A percentile compares a stretch with the other conserved stretches of the same genome.
phyloP scores from a whole-genome alignment of 2,113 vertebrate species.

The Nothocercus julius region DNA sequence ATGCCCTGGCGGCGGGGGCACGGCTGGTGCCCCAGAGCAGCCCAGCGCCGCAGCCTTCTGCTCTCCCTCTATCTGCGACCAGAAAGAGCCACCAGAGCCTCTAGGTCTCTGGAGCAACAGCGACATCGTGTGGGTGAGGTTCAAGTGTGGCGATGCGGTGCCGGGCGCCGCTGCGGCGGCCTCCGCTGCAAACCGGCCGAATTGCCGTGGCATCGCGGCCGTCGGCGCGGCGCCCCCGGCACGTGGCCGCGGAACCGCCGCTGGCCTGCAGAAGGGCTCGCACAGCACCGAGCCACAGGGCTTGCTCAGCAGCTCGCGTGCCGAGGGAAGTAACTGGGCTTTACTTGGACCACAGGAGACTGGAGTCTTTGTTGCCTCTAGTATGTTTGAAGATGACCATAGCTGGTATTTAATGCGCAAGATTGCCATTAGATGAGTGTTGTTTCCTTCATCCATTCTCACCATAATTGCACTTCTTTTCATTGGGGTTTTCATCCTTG shows the following conservation, averaged over 20 bases:
- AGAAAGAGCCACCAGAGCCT: neutral
- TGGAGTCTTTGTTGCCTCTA: neutral
- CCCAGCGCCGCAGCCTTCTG: neutral
- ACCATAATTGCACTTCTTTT: neutral
- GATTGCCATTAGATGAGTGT: neutral
- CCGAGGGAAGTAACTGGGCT: neutral
- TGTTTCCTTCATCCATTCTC: neutral
- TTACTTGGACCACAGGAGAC: neutral
- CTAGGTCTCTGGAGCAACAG: constrained; percentile 65
- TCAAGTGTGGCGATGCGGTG: neutral
- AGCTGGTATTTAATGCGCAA: neutral
- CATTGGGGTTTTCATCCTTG: neutral
- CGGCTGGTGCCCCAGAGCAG: neutral
- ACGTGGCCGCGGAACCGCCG: constrained; percentile 1
- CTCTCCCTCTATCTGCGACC: neutral
- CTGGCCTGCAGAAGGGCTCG: neutral
- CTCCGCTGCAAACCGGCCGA: neutral
- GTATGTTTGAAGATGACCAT: neutral
- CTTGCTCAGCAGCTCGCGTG: neutral
- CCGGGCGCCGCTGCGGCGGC: neutral
- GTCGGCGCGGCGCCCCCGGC: neutral
- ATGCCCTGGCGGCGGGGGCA: neutral
- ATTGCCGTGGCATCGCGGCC: neutral
- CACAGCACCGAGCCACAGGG: neutral
- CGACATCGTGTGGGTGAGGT: constrained; percentile 75